Percentiles rank a stretch among this genome's conserved stretches.
Conservation (phyloP, 2,797 vertebrate species). For the Alosa sapidissima region DNA sequence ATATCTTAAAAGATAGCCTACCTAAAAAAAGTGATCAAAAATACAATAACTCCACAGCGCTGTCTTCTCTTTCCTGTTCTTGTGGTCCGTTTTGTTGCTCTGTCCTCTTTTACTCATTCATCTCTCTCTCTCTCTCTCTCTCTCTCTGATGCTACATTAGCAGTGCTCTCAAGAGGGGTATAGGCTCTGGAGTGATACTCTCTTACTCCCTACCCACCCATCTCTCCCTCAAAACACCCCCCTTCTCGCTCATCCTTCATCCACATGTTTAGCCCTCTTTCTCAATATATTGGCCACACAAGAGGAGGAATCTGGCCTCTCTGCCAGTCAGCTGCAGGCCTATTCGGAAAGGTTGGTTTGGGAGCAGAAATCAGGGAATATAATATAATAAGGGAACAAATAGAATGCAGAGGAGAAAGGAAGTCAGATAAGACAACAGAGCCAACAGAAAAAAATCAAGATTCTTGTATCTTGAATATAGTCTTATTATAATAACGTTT, state of each 20-base stretch:
- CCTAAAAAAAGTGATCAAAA: not conserved
- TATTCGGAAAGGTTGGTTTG: not conserved
- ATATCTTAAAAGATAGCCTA: not conserved
- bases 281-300: not conserved
- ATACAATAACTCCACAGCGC: not conserved
- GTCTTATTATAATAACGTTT: no score
- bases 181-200: slow-evolving; percentile 30
- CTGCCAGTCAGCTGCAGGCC: slow-evolving; percentile 8
- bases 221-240: not conserved
- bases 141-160: slow-evolving; percentile 32
- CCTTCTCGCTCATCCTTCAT: not conserved
- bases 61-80: not conserved
- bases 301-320: not conserved
- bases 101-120: not conserved
- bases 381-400: not conserved
- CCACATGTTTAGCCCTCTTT: not conserved
- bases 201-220: slow-evolving; percentile 52
- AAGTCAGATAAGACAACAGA: not conserved
- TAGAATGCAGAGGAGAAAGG: not conserved
- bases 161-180: slow-evolving; percentile 21
- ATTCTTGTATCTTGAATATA: not conserved
- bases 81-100: not conserved
- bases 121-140: not conserved
- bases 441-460: not conserved
- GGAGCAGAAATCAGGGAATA: slow-evolving; percentile 36